phyloP scores from a whole-genome alignment of 2,797 vertebrate genomes.

The Neosilurus mollespiculum region DNA sequence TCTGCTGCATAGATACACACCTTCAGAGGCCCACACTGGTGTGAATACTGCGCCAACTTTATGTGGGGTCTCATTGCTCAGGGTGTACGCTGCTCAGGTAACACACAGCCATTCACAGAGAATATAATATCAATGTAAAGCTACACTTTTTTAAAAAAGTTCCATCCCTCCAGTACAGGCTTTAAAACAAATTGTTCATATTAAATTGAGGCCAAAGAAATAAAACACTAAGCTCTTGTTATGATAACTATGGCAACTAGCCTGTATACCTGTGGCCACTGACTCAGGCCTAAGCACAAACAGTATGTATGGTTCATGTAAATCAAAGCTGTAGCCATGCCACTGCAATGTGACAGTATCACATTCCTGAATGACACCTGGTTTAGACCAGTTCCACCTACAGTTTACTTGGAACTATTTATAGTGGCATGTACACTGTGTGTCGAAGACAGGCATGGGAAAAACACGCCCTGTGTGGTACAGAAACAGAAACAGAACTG shows the following conservation, averaged over 20 bases:
- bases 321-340: conserved; percentile 20
- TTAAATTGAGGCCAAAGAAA: neutral
- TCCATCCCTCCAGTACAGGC: conserved; percentile 1
- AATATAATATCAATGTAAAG: neutral
- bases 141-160: conserved; percentile 1
- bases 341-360: conserved; percentile 51
- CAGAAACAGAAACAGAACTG: conserved; percentile 29
- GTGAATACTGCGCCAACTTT: conserved; percentile 98
- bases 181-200: neutral
- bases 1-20: conserved; percentile 86
- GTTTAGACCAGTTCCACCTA: conserved; percentile 55
- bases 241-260: neutral
- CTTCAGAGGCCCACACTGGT: conserved; percentile 96
- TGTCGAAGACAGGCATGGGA: conserved; percentile 36
- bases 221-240: neutral
- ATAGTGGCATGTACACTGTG: conserved; percentile 43
- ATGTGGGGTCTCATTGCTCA: conserved; percentile 99
- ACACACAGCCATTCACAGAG: conserved; percentile 19
- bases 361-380: conserved; percentile 54
- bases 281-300: neutral
- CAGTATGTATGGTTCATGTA: conserved; percentile 28
- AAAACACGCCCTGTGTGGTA: conserved; percentile 38
- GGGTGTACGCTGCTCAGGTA: conserved; percentile 98
- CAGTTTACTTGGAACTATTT: conserved; percentile 47
- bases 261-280: neutral